Evolutionary conservation across 2,888 invertebrate species (phyloP).

Genomic region (Thumatha senex): DNA sequence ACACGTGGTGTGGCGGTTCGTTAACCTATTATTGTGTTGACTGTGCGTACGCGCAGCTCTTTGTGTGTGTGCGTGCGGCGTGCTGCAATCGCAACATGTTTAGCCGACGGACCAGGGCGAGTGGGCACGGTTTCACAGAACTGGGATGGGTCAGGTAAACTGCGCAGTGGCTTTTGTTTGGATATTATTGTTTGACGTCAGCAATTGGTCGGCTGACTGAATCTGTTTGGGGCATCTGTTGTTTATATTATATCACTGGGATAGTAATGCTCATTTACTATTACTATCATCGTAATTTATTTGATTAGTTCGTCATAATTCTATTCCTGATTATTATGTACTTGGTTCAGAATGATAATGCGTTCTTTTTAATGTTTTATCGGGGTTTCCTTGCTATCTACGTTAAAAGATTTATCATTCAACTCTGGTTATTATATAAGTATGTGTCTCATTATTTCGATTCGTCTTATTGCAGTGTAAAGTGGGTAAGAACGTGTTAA

Average conservation of each 20-base stretch:
- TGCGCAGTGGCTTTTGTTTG: constrained; percentile 13
- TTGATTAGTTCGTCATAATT: no score
- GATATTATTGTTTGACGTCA: constrained; percentile 9
- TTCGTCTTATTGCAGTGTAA: constrained; percentile 12
- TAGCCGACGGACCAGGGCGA: constrained; percentile 14
- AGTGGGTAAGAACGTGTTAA: constrained; percentile 16
- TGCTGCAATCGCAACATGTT: constrained; percentile 20
- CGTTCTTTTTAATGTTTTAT: no score
- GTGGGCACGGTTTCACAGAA: constrained; percentile 24
- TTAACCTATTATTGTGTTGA: constrained; percentile 55
- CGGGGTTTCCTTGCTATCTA: no score
- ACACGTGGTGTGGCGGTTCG: constrained; percentile 65
- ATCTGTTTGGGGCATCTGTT: constrained; percentile 4
- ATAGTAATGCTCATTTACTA: background rate
- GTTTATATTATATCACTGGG: background rate
- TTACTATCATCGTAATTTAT: background rate
- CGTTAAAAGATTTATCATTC: no score
- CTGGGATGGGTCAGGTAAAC: constrained; percentile 14
- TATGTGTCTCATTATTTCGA: constrained; percentile 13
- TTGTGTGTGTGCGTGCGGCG: constrained; percentile 29
- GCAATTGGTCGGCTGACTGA: background rate
- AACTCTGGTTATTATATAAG: background rate
- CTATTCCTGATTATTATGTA: no score
- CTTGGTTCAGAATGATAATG: no score
- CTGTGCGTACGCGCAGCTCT: constrained; percentile 40